A percentile compares a stretch with the other conserved stretches of the same genome.
Evolutionary conservation across 2,113 vertebrate species (phyloP).

Genomic region (Brachypteracias leptosomus): DNA sequence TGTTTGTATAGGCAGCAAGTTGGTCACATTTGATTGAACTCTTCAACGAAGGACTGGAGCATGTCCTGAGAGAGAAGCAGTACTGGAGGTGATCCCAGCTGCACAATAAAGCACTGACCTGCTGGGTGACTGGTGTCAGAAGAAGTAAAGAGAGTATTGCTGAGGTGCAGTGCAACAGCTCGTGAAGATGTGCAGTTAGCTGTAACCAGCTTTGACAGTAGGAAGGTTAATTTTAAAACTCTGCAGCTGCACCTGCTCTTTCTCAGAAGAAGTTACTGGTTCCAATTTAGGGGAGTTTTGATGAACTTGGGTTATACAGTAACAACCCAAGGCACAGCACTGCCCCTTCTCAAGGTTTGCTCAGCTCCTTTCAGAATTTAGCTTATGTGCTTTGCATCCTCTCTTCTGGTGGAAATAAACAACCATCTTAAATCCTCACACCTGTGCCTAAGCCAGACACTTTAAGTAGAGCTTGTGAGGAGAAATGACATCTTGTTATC

Average conservation of each 20-base stretch:
- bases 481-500: not conserved
- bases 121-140: not conserved
- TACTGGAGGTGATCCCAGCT: not conserved
- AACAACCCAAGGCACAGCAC: not conserved
- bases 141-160: not conserved
- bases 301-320: not conserved
- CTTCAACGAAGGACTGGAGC: not conserved
- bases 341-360: not conserved
- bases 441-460: not conserved
- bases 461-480: not conserved
- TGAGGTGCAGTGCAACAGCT: not conserved
- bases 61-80: not conserved
- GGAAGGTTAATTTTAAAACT: not conserved
- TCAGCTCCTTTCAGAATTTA: not conserved
- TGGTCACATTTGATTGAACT: not conserved
- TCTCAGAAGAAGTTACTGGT: not conserved
- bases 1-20: not conserved
- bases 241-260: not conserved
- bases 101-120: not conserved
- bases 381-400: not conserved
- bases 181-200: not conserved
- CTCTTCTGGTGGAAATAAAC: not conserved
- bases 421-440: not conserved
- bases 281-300: not conserved
- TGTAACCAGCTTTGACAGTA: not conserved